Base-by-base conservation (phyloP, 2,797 vertebrate genomes). In the Leptodactylus fallax region DNA sequence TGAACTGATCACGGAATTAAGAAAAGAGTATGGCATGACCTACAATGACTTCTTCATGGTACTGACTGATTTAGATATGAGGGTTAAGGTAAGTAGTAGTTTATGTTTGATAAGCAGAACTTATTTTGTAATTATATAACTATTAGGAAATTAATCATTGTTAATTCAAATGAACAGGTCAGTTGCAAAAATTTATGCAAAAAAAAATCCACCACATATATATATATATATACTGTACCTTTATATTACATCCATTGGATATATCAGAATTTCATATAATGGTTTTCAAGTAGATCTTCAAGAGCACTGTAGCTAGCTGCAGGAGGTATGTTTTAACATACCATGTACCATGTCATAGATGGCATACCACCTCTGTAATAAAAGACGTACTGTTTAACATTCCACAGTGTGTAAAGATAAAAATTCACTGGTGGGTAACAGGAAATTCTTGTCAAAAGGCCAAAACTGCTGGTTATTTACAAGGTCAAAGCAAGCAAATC, bases 31-130 rank as follows among this genome's bases (percentile, higher is more conserved):
- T 6, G 95, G 96, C 65, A 98, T 99, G 98, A 97, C 93, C n/a
- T 95, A 97, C 47, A 96, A 97, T 79, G 97, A 98, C 91, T 99
- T 99, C 95, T 97, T 97, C 93, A 98, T 99, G 97, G 96, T 98
- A 78, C 93, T 99, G 86, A 98, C 98, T 0, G 98, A 99, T 83
- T 93, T 93, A 1, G 98, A 99, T 93, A 97, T 98, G 94, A 97
- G 96, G 91, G 96, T 96, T 87, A 98, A 99, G 97, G 98, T 99
- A 90, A 47, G 71, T 13, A 61, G 10, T 17, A 21, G 10, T 47
- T 13, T 47, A 14, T 47, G 1, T 19, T 19, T 58, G 36, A 36
- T 36, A 13, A 16, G 25, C 25, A 16, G 23, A 55, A 10, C 16
- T 56, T 25, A 16, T 25, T 27, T 9, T 58, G 14, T 56, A 17